Conservation (phyloP, 37 sponge, comb jelly and placozoan genomes). For the Beroe ovata region DNA sequence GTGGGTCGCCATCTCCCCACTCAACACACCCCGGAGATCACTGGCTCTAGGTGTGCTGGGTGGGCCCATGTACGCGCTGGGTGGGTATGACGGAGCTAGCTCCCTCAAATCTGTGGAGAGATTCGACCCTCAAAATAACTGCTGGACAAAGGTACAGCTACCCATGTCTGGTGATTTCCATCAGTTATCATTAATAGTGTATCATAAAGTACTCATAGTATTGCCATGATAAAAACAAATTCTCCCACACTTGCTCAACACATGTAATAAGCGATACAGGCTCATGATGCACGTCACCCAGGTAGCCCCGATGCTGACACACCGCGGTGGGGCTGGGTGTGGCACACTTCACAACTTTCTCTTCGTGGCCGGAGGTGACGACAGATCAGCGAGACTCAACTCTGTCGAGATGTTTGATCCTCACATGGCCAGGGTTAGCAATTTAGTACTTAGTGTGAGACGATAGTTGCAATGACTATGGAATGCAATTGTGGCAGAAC, state of each 20-base stretch:
- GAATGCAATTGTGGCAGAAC: too few relatives aligned
- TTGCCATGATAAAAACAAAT: too few relatives aligned
- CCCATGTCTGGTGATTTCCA: too few relatives aligned
- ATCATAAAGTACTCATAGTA: too few relatives aligned
- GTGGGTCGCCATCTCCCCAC: constrained; percentile 54
- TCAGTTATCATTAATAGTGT: too few relatives aligned
- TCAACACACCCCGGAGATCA: constrained; percentile 43
- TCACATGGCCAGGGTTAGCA: constrained; percentile 62
- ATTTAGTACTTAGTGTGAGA: too few relatives aligned
- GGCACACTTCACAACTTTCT: constrained; percentile 53
- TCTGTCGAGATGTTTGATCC: constrained; percentile 64
- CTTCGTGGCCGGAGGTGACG: constrained; percentile 42
- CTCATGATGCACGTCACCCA: too few relatives aligned
- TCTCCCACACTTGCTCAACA: too few relatives aligned
- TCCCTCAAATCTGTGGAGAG: constrained; percentile 65
- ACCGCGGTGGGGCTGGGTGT: constrained; percentile 41
- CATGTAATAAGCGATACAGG: too few relatives aligned
- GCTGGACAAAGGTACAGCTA: constrained; percentile 61
- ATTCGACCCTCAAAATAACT: constrained; percentile 39
- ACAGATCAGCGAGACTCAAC: constrained; percentile 36
- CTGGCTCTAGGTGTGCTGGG: constrained; percentile 60
- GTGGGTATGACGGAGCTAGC: constrained; percentile 47
- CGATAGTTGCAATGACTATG: too few relatives aligned
- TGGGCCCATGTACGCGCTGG: constrained; percentile 64
- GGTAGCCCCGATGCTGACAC: constrained; percentile 40